phyloP scores from a whole-genome alignment of 2,888 invertebrate species.

The Bruchidius siliquastri region DNA sequence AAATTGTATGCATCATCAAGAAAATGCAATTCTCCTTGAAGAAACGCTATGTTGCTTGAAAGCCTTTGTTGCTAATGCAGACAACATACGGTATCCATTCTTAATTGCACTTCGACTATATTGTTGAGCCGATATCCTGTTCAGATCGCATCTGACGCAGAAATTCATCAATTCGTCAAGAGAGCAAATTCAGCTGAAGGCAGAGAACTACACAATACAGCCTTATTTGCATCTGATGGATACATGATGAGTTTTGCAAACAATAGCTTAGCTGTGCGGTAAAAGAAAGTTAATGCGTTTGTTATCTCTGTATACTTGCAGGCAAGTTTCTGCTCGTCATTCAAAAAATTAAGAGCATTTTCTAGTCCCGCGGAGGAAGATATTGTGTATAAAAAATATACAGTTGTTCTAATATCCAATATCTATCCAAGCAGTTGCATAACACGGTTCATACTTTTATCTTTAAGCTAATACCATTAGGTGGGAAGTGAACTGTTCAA shows the following conservation, averaged over 20 bases:
- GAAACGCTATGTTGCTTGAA: too few relatives aligned
- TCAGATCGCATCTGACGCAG: not conserved
- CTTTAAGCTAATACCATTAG: too few relatives aligned
- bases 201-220: not conserved
- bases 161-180: not conserved
- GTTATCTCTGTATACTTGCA: not conserved
- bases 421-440: too few relatives aligned
- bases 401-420: too few relatives aligned
- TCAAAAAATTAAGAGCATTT: not conserved
- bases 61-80: not conserved
- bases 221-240: not conserved
- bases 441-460: too few relatives aligned
- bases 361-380: not conserved
- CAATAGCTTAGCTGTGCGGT: not conserved
- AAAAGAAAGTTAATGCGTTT: not conserved
- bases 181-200: not conserved
- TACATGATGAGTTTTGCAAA: not conserved
- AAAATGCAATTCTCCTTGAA: too few relatives aligned
- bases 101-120: not conserved
- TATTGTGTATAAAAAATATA: too few relatives aligned
- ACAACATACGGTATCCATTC: not conserved
- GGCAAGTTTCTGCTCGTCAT: not conserved
- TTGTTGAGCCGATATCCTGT: not conserved
- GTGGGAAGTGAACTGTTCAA: too few relatives aligned
- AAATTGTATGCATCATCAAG: too few relatives aligned